phyloP scores from a whole-genome alignment of 2,113 vertebrate genomes.

The Sclerurus mexicanus region DNA sequence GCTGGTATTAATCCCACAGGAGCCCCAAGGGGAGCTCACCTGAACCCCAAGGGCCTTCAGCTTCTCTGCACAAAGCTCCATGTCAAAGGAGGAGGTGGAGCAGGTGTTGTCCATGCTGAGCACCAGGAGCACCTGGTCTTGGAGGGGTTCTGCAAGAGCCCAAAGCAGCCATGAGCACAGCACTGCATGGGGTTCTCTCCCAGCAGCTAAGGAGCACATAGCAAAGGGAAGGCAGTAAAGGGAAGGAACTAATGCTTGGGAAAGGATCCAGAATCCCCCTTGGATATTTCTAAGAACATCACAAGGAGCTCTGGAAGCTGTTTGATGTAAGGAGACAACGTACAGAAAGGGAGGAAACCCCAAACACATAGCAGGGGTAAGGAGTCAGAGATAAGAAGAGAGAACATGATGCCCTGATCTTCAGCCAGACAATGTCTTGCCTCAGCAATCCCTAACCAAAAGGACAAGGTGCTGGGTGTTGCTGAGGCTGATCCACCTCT shows the following conservation, averaged over 20 bases:
- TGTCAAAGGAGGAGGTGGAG: conserved; percentile 49
- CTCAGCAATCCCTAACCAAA: neutral
- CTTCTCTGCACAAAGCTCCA: conserved; percentile 61
- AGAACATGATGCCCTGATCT: neutral
- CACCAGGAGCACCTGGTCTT: conserved; percentile 71
- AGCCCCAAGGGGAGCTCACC: conserved; percentile 39
- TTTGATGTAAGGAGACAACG: neutral
- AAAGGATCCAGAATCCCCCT: neutral
- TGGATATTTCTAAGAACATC: neutral
- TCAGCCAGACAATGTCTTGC: neutral
- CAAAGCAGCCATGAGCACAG: neutral
- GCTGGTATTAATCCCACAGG: too few species aligned
- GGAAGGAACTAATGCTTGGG: neutral
- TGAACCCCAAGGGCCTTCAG: conserved; percentile 72
- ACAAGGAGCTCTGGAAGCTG: neutral
- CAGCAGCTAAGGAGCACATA: neutral
- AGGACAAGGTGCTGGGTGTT: neutral
- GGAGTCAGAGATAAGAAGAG: neutral
- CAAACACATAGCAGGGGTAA: neutral
- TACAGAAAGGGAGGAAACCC: neutral
- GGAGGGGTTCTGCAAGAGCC: conserved; percentile 61
- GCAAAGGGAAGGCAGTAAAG: neutral
- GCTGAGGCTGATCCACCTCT: neutral
- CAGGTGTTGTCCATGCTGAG: conserved; percentile 64
- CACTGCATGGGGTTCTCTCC: neutral